Percentiles rank a stretch among this genome's conserved stretches.
phyloP scores from a whole-genome alignment of 1,140 invertebrate genomes.

The Adoxophyes honmai region DNA sequence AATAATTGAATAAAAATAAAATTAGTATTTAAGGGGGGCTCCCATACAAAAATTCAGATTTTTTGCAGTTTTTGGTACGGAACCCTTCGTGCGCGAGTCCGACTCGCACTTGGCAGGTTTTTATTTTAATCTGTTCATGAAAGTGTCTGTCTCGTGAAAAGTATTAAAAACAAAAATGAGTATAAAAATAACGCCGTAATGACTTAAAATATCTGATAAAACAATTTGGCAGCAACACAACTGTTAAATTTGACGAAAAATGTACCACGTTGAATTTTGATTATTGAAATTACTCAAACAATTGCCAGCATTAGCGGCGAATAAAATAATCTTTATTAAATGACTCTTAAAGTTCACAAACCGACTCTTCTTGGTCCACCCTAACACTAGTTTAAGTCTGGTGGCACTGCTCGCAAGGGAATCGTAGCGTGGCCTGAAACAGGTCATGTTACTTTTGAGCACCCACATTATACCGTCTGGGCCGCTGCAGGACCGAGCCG shows the following conservation, averaged over 20 bases:
- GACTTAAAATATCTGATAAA: too few species aligned
- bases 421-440: conserved; percentile 6
- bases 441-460: conserved; percentile 15
- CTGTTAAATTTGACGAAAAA: not conserved
- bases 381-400: not conserved
- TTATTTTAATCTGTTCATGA: too few species aligned
- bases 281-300: not conserved
- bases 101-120: too few species aligned
- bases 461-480: conserved; percentile 2
- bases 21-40: too few species aligned
- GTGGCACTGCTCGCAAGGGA: conserved; percentile 2
- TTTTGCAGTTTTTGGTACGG: too few species aligned
- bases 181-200: too few species aligned
- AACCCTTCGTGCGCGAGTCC: too few species aligned
- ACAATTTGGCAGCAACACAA: not conserved
- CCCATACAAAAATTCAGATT: too few species aligned
- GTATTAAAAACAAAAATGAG: too few species aligned
- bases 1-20: too few species aligned
- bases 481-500: conserved; percentile 19
- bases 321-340: not conserved
- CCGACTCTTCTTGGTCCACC: not conserved
- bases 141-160: too few species aligned
- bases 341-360: not conserved
- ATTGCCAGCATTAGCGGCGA: not conserved
- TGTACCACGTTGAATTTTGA: too few species aligned